Conservation (phyloP, 2,888 invertebrate species). For the Cyaniris semiargus region DNA sequence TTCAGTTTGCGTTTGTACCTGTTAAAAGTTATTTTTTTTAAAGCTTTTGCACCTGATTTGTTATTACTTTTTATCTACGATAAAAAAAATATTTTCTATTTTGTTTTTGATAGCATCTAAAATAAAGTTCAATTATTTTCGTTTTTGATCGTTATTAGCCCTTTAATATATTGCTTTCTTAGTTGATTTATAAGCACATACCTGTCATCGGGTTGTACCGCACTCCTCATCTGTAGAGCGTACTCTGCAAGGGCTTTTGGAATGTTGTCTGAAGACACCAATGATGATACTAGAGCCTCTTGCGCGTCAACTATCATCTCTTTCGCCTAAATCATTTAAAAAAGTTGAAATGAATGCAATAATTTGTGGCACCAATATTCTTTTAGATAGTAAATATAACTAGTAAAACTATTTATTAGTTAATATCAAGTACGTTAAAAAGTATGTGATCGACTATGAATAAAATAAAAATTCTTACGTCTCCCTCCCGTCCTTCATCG, state of each 20-base stretch:
- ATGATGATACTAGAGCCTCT: constrained; percentile 12
- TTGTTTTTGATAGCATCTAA: too few species aligned
- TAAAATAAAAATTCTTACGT: constrained; percentile 20
- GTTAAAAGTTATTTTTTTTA: background rate
- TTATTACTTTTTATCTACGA: too few species aligned
- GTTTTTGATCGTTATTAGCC: too few species aligned
- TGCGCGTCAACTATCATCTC: constrained; percentile 16
- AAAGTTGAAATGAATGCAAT: background rate
- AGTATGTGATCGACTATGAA: background rate
- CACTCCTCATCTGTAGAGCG: constrained; percentile 38
- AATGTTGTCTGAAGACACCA: constrained; percentile 31
- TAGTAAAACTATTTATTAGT: too few species aligned
- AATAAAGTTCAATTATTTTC: too few species aligned
- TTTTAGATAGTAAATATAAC: too few species aligned
- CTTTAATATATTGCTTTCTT: background rate
- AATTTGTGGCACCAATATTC: background rate
- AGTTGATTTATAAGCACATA: constrained; percentile 6
- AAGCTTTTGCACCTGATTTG: too few species aligned
- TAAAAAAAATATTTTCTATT: too few species aligned
- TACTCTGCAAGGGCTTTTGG: constrained; percentile 43
- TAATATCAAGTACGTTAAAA: background rate
- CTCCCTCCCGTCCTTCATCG: constrained; percentile 38
- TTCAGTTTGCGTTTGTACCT: constrained; percentile 45
- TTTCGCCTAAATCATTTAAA: background rate
- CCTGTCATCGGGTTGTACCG: constrained; percentile 34